Conservation (phyloP, 2,113 vertebrate genomes). For the Tenebrosternarchus preto region DNA sequence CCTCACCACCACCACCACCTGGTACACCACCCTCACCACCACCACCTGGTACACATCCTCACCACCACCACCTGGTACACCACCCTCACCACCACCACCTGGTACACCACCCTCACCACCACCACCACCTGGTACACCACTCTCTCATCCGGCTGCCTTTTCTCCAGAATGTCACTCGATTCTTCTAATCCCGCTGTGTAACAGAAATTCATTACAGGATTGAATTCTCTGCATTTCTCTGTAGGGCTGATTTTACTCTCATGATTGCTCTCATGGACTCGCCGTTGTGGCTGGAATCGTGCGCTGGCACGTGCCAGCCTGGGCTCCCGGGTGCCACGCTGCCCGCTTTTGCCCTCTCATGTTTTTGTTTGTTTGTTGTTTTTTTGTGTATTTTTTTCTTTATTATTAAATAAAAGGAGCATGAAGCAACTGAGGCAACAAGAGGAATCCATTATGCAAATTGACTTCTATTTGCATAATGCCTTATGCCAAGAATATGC, state of each 20-base stretch:
- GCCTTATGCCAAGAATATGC: constrained; percentile 93
- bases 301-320: constrained; percentile 38
- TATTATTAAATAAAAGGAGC: constrained; percentile 79
- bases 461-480: constrained; percentile 91
- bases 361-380: constrained; percentile 63
- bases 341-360: constrained; percentile 67
- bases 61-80: neutral
- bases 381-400: constrained; percentile 61
- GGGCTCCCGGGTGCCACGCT: constrained; percentile 55
- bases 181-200: neutral
- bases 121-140: neutral
- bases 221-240: neutral
- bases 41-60: too few relatives aligned
- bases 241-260: constrained; percentile 12
- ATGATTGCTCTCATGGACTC: neutral
- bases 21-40: too few relatives aligned
- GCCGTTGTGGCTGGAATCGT: neutral
- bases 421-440: constrained; percentile 87
- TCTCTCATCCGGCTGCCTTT: neutral
- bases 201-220: neutral
- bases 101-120: too few relatives aligned
- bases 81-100: too few relatives aligned
- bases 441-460: constrained; percentile 98
- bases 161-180: neutral
- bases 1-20: too few relatives aligned